These are phyloP conservation scores for Gymnobelideus leadbeateri DNA, from an alignment of 2,113 vertebrate species.

Conservation along the genomic window DNA sequence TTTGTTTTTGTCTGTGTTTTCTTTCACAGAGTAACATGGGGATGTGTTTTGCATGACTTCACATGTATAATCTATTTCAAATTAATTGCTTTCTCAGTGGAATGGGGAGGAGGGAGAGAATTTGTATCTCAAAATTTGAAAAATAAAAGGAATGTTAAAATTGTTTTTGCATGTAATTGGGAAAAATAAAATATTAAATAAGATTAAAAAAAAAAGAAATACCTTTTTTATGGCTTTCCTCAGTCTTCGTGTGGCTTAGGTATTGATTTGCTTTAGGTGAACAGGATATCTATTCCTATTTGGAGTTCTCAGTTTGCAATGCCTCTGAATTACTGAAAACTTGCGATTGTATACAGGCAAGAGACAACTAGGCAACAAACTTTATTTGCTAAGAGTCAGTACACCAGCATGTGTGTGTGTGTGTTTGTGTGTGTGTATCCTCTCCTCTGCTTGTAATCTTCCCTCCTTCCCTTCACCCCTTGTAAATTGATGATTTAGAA, in stretches of 20 bases:
- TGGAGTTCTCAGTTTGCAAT: conserved; percentile 28
- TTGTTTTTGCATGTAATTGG: too few species aligned
- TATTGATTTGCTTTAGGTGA: conserved; percentile 29
- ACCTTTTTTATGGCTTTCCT: neutral
- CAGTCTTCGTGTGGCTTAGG: neutral
- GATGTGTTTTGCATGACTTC: too few species aligned
- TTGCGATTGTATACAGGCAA: conserved; percentile 44
- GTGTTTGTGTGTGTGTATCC: neutral
- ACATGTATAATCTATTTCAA: too few species aligned
- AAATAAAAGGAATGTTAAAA: too few species aligned
- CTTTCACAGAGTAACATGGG: too few species aligned
- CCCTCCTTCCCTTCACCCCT: neutral
- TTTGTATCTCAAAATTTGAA: too few species aligned
- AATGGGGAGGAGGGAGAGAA: too few species aligned
- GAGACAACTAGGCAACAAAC: conserved; percentile 36
- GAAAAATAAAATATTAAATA: too few species aligned
- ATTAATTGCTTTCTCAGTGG: too few species aligned
- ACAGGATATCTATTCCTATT: conserved; percentile 24
- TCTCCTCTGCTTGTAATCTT: neutral
- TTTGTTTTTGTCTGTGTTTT: too few species aligned
- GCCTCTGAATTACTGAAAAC: conserved; percentile 64
- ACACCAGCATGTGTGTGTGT: neutral
- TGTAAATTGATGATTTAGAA: neutral
- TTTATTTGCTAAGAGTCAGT: neutral
- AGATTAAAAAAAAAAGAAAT: neutral